Evolutionary conservation across 2,888 invertebrate species (phyloP), one percentile per base, ranked within the genome.

Genomic region (Neria commutata): DNA sequence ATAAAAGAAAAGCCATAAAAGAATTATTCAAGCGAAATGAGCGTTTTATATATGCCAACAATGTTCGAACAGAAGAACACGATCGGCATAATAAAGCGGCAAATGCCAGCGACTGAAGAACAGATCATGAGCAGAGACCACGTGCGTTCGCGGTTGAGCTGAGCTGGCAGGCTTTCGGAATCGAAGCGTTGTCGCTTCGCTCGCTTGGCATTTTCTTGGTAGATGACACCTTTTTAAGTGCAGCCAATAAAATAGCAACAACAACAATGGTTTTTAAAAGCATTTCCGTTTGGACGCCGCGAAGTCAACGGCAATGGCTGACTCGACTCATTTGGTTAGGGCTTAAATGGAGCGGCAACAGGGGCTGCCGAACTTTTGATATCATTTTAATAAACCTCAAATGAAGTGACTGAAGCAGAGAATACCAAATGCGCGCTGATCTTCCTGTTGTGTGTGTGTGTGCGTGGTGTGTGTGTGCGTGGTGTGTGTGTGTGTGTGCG

Each of bases 41-140:
- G 6, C 29, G 29, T 40, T 40, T 51, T 37, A 51, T 23, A 40
- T 40, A 51, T 51, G 11, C 29, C 29, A 29, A 29, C 6, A 29
- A 29, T 29, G 11, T 6, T 29, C 6, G 6, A 8, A 6, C 29
- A 29, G 11, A 29, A 6, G 29, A 6, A 29, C 29, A 29, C 11
- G 29, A 29, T 29, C 29, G 29, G 29, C 29, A 29, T 29, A 29
- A 29, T 29, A 29, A 29, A 29, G 21, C 16, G 17, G 25, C 40
- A 40, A 51, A 50, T 33, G 19, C 16, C n/a, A 25, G 6, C n/a
- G n/a, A n/a, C n/a, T n/a, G 16, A n/a, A 25, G 25, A 11, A 29
- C 14, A 48, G 3, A 10, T 3, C 10, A 24, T 16, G 17, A 51
- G 11, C 3, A 51, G 1, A 16, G 6, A 23, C n/a, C n/a, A n/a